These are phyloP conservation scores for Hemiscyllium ocellatum DNA, from an alignment of 2,113 vertebrate genomes.

Conservation along the genomic window DNA sequence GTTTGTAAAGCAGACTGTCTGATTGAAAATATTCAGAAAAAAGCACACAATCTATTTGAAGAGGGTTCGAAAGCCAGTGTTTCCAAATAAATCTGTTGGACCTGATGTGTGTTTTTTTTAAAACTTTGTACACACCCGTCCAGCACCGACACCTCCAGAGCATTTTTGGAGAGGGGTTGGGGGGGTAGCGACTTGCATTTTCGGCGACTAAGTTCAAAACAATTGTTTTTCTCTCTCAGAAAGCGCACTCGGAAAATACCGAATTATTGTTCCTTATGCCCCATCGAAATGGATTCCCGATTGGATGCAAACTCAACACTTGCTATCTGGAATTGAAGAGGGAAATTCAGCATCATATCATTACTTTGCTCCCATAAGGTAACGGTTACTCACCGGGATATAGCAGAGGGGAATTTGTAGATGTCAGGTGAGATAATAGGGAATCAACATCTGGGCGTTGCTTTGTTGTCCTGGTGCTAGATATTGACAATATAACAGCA, in stretches of 20 bases:
- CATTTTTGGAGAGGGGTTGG: too few species aligned
- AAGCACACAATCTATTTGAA: background rate
- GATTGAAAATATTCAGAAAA: background rate
- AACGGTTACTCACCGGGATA: conserved; percentile 18
- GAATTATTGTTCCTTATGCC: background rate
- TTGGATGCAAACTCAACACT: background rate
- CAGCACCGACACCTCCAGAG: too few species aligned
- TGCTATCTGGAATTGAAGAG: background rate
- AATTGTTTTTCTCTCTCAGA: background rate
- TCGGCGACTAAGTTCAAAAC: background rate
- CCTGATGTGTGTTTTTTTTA: too few species aligned
- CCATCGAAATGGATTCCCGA: background rate
- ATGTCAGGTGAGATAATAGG: background rate
- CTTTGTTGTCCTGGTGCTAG: background rate
- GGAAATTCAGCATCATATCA: background rate
- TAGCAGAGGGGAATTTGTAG: conserved; percentile 11
- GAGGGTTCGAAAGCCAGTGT: too few species aligned
- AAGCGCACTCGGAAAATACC: background rate
- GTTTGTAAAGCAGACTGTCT: background rate
- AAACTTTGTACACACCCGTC: too few species aligned
- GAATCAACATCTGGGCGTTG: background rate
- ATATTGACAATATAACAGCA: background rate
- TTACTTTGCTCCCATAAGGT: background rate
- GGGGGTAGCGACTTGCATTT: too few species aligned
- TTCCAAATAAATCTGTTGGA: too few species aligned